Percentiles rank a stretch among this genome's conserved stretches.
These are phyloP conservation scores for Apocheima hispidaria DNA, from an alignment of 2,888 invertebrate genomes.

Conservation along the genomic window DNA sequence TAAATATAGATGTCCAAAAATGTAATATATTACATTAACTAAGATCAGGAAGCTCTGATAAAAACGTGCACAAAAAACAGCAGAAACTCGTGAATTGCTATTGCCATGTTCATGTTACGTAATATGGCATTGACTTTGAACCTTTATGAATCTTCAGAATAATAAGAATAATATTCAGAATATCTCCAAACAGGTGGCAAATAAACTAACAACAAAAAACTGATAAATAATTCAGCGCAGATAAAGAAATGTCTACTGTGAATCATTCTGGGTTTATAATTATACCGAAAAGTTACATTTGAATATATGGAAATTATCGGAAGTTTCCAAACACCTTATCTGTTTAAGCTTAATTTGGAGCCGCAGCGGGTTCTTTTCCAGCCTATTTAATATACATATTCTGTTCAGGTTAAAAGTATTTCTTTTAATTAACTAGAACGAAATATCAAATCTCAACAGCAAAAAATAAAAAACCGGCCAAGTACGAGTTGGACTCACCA, in stretches of 20 bases:
- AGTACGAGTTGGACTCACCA: too few species aligned
- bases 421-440: background rate
- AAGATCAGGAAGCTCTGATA: conserved; percentile 9
- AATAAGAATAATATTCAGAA: too few species aligned
- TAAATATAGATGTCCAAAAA: conserved; percentile 11
- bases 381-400: background rate
- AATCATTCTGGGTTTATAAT: background rate
- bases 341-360: background rate
- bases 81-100: conserved; percentile 1
- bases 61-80: conserved; percentile 16
- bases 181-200: conserved; percentile 12
- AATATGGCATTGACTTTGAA: conserved; percentile 30
- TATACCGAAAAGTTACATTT: background rate
- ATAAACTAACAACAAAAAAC: background rate
- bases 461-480: background rate
- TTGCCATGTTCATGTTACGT: conserved; percentile 3
- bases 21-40: background rate
- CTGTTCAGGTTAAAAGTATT: background rate
- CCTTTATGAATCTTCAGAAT: conserved; percentile 10
- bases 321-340: conserved; percentile 3
- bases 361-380: background rate
- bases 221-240: conserved; percentile 7
- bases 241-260: background rate
- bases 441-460: background rate
- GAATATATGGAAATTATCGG: background rate